Conservation (phyloP, 2,888 invertebrate species). For the Liopterus haemorrhoidalis region DNA sequence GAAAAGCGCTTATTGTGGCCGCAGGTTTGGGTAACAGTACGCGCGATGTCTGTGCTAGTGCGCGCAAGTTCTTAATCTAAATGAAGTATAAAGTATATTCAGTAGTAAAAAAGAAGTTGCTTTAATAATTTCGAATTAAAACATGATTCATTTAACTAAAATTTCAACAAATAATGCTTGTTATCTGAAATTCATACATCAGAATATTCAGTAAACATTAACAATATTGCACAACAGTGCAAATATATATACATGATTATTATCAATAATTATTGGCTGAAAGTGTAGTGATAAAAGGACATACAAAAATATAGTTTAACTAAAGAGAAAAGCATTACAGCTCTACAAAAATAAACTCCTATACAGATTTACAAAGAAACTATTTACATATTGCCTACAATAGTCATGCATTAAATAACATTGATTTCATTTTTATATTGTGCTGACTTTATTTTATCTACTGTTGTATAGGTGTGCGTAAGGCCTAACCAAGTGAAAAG, state of each 20-base stretch:
- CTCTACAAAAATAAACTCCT: conserved; percentile 23
- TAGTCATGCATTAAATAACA: conserved; percentile 22
- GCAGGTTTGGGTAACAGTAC: too few relatives aligned
- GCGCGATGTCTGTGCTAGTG: too few relatives aligned
- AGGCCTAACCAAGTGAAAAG: conserved; percentile 21
- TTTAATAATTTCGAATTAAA: too few relatives aligned
- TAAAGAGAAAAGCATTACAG: conserved; percentile 20
- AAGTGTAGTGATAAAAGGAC: conserved; percentile 13
- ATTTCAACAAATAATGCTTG: too few relatives aligned
- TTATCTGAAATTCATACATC: too few relatives aligned
- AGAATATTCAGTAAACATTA: too few relatives aligned
- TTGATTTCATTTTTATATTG: conserved; percentile 14
- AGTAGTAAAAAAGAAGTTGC: too few relatives aligned
- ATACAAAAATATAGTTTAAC: conserved; percentile 25
- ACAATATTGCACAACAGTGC: conserved; percentile 23
- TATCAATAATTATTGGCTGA: conserved; percentile 19
- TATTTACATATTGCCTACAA: conserved; percentile 21
- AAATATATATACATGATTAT: conserved; percentile 15
- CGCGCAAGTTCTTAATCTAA: too few relatives aligned
- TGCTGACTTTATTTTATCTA: conserved; percentile 16
- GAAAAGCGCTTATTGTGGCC: too few relatives aligned
- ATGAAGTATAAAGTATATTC: too few relatives aligned
- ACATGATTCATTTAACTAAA: too few relatives aligned
- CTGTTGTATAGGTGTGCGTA: conserved; percentile 12
- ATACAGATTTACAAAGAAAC: conserved; percentile 20